Conservation (phyloP, 2,113 vertebrate species). For the Polyodon spathula region DNA sequence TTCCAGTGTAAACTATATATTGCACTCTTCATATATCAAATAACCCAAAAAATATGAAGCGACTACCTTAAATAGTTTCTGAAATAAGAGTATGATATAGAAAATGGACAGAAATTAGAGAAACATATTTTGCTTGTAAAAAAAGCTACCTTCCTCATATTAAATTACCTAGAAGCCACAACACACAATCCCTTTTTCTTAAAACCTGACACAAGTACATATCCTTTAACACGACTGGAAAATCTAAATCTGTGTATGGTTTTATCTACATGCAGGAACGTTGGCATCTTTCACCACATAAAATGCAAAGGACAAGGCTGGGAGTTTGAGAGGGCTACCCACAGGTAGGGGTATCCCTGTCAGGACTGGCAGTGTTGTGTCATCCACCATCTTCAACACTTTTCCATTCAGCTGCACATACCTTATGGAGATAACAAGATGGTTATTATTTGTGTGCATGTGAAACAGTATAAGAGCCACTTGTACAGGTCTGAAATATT, state of each 20-base stretch:
- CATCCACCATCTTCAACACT: slow-evolving; percentile 72
- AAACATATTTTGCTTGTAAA: too few species aligned
- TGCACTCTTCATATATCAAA: too few species aligned
- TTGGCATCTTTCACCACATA: slow-evolving; percentile 68
- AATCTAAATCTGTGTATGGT: not conserved
- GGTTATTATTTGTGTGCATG: not conserved
- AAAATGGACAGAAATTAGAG: too few species aligned
- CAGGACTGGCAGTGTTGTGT: slow-evolving; percentile 65
- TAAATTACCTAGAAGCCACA: not conserved
- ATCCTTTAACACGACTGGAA: too few species aligned
- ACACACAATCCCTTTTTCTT: slow-evolving; percentile 8
- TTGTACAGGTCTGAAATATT: not conserved
- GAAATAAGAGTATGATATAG: too few species aligned
- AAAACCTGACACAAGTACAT: not conserved
- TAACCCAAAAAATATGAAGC: too few species aligned
- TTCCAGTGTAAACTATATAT: too few species aligned
- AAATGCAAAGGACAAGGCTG: slow-evolving; percentile 74
- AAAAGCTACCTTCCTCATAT: too few species aligned
- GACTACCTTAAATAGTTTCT: too few species aligned
- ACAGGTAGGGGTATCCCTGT: slow-evolving; percentile 47
- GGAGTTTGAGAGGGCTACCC: slow-evolving; percentile 53
- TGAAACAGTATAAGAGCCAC: not conserved
- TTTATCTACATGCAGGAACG: slow-evolving; percentile 58
- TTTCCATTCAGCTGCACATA: slow-evolving; percentile 66
- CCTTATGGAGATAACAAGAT: slow-evolving; percentile 40